phyloP scores from a whole-genome alignment of 2,888 invertebrate species.

The Drosophila setosimentum region DNA sequence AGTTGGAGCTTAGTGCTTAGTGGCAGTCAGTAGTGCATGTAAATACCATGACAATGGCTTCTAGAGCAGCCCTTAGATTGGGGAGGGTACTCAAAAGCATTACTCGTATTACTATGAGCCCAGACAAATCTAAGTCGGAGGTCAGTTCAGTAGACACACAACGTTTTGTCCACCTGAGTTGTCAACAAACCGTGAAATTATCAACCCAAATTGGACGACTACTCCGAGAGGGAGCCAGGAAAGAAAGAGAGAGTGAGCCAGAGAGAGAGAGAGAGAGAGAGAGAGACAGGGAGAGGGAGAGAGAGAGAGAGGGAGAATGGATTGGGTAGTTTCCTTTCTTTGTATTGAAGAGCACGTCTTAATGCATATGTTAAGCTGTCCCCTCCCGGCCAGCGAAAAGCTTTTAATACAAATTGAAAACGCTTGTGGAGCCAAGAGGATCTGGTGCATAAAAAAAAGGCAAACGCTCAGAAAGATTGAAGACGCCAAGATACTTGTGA shows the following conservation, averaged over 20 bases:
- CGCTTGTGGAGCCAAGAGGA: constrained; percentile 50
- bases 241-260: too few species aligned
- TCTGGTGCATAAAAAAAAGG: constrained; percentile 57
- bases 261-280: too few species aligned
- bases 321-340: constrained; percentile 19
- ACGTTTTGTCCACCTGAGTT: constrained; percentile 80
- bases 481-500: constrained; percentile 53
- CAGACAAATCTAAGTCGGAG: constrained; percentile 45
- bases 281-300: too few species aligned
- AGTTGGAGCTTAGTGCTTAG: constrained; percentile 72
- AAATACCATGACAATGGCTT: constrained; percentile 77
- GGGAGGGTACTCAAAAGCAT: constrained; percentile 48
- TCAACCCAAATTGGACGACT: constrained; percentile 76
- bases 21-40: constrained; percentile 77
- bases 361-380: constrained; percentile 72
- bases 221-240: constrained; percentile 35
- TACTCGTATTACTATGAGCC: constrained; percentile 41
- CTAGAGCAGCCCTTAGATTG: not conserved
- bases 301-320: not conserved
- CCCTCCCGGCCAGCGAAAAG: constrained; percentile 52
- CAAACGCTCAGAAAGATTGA: constrained; percentile 45
- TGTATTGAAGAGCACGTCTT: constrained; percentile 41
- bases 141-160: constrained; percentile 44
- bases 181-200: constrained; percentile 83
- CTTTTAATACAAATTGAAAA: constrained; percentile 82